These are phyloP conservation scores for Eudyptes chrysolophus DNA, from an alignment of 2,113 vertebrate species.

Conservation along the genomic window DNA sequence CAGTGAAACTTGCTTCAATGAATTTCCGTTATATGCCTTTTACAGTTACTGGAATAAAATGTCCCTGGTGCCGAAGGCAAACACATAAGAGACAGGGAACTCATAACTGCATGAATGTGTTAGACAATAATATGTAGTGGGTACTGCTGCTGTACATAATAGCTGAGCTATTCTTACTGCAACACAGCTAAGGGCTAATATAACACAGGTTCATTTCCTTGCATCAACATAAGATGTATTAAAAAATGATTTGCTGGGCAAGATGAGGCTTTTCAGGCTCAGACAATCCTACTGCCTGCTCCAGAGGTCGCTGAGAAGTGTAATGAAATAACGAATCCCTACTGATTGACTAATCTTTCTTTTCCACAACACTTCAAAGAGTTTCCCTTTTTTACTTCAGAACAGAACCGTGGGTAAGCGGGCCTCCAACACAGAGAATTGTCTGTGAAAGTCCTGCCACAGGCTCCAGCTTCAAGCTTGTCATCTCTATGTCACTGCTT, in stretches of 20 bases:
- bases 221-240: background rate
- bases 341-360: conserved; percentile 64
- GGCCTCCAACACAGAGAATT: background rate
- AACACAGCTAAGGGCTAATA: background rate
- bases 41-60: background rate
- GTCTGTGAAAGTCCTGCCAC: background rate
- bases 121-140: background rate
- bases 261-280: background rate
- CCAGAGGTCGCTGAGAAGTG: background rate
- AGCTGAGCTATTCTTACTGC: background rate
- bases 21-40: background rate
- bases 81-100: background rate
- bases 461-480: background rate
- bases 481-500: background rate
- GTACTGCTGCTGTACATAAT: background rate
- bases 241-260: conserved; percentile 22
- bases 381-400: conserved; percentile 30
- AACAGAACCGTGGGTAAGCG: background rate
- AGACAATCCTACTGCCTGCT: background rate
- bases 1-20: background rate
- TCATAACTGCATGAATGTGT: background rate
- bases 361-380: conserved; percentile 45
- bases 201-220: conserved; percentile 19
- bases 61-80: background rate
- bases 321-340: background rate